Evolutionary conservation across 1,140 invertebrate species (phyloP).

Genomic region (Achroia grisella): DNA sequence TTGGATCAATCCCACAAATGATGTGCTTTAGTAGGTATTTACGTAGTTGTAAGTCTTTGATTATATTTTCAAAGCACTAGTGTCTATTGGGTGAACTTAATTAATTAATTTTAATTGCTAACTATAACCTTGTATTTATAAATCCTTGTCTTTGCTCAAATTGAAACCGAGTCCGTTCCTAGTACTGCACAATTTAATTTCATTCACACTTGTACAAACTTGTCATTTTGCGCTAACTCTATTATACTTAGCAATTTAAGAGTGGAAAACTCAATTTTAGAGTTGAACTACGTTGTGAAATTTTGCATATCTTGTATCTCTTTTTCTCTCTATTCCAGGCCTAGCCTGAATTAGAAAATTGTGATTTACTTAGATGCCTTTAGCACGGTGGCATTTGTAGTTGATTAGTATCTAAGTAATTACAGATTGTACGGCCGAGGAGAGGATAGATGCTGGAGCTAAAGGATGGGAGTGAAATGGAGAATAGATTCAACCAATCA

Average conservation of each 20-base stretch:
- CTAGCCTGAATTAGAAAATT: slow-evolving; percentile 47
- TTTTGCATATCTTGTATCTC: slow-evolving; percentile 58
- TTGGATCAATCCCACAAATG: too few species aligned
- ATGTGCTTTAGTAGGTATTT: too few species aligned
- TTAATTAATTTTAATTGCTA: too few species aligned
- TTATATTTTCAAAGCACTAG: too few species aligned
- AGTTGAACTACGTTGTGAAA: slow-evolving; percentile 50
- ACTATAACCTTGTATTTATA: not conserved
- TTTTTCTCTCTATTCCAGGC: slow-evolving; percentile 36
- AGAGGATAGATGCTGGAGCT: too few species aligned
- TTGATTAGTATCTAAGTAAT: slow-evolving; percentile 9
- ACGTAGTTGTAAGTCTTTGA: too few species aligned
- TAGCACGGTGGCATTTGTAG: slow-evolving; percentile 41
- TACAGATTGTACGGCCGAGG: not conserved
- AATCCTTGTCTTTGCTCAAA: slow-evolving; percentile 21
- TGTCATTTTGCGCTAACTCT: slow-evolving; percentile 2
- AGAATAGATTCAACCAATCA: too few species aligned
- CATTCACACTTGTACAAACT: slow-evolving; percentile 7
- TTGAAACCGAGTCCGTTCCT: slow-evolving; percentile 29
- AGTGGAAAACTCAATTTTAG: slow-evolving; percentile 10
- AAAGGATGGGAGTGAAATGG: too few species aligned
- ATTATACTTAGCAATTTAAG: not conserved
- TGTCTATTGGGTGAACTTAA: too few species aligned
- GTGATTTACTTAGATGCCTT: slow-evolving; percentile 63
- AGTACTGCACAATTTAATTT: slow-evolving; percentile 23